Evolutionary conservation across 2,888 invertebrate species (phyloP), one percentile per base, ranked within the genome.

Genomic region (Lobophora halterata): DNA sequence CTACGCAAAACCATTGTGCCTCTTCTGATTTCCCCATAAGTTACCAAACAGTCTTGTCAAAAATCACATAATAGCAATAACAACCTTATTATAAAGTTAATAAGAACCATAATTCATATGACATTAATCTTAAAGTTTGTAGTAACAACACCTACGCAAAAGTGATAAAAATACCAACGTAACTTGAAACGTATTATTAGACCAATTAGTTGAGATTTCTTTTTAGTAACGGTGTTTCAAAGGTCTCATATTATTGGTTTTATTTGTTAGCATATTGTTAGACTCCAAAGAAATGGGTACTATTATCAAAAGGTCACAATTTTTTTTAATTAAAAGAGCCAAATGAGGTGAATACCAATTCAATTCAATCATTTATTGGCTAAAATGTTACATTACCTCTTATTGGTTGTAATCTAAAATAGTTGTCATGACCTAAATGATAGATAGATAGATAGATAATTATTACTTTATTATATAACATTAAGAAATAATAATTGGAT

Each of bases 61-160:
- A 4, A 21, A 13, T 31, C 31, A 12, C 5, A 14, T 3, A 27
- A 18, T 19, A 19, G 5, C 13, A 36, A 20, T 19, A 14, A n/a
- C 1, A 28, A 28, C 19, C 26, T 19, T 36, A 42, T 20, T 11
- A 0, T 3, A 3, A 28, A 20, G 32, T 3, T 5, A 3, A 35
- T 42, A 36, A 42, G 32, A 28, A 24, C 27, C 36, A 42, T 17
- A 42, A 35, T 36, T 23, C 32, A 19, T 32, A n/a, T 33, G 9
- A 16, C 7, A 32, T 17, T 19, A 8, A 5, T 7, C 2, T 13
- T 2, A 8, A n/a, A 11, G 31, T 46, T n/a, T n/a, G n/a, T n/a
- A n/a, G n/a, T n/a, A n/a, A n/a, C n/a, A n/a, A 49, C 49, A 27
- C 54, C 52, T 45, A 52, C 52, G 52, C 54, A 52, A 43, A 41